Base-by-base conservation (phyloP, 2,797 vertebrate genomes). In the Bovichtus variegatus region DNA sequence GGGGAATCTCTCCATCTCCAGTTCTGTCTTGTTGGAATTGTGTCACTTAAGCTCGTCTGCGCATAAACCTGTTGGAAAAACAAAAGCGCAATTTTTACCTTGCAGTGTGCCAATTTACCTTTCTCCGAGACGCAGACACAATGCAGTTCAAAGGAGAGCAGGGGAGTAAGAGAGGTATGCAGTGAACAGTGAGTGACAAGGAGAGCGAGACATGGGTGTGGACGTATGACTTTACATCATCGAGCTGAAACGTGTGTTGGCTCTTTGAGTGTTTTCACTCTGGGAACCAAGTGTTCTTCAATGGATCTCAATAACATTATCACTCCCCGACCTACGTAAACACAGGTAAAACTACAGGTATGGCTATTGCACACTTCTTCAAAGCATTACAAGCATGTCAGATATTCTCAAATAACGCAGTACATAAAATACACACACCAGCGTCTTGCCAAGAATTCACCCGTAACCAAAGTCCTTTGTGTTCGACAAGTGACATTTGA, bases 21-120 rank as follows among this genome's bases (percentile, higher is more conserved):
- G 87, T 80, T 67, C 51, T 62, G 67, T 91, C 86, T 91, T 90
- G 87, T 85, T 85, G 61, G n/a, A 86, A 65, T 31, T 80, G 53
- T 84, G 85, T 66, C 71, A 81, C 62, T 78, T 67, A 29, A 65
- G 44, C 72, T 40, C 4, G n/a, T 60, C 64, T 61, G 69, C 8
- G 40, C 58, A 41, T n/a, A 78, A 59, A 84, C 84, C 77, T 88
- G 67, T 63, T 76, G 73, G 21, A 86, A 90, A 89, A 91, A 92
- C 89, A n/a, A 86, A 63, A 46, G 36, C 9, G 19, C 19, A 46
- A 38, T 57, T 64, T 78, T 84, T 78, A 41, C 63, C 67, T 65
- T 4, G 0, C 19, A 21, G 25, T 31, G 64, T 79, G 84, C 79
- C 83, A 89, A 76, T 46, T 31, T 5, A 58, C 76, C 53, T 81